phyloP scores from a whole-genome alignment of 2,888 invertebrate species.

The Mythimna pallens region DNA sequence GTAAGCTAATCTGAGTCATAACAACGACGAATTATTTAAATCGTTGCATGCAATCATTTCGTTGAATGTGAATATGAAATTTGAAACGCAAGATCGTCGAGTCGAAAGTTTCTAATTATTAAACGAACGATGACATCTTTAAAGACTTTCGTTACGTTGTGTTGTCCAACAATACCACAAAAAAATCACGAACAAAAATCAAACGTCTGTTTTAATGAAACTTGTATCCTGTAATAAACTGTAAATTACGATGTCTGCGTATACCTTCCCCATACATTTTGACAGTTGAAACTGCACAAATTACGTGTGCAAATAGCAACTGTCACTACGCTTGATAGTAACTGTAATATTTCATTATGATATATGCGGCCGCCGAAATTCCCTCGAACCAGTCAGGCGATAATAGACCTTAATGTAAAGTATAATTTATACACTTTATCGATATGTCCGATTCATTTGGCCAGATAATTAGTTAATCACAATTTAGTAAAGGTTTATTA shows the following conservation, averaged over 20 bases:
- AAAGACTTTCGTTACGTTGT: slow-evolving; percentile 15
- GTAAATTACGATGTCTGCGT: slow-evolving; percentile 30
- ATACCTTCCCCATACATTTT: slow-evolving; percentile 43
- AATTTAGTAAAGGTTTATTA: slow-evolving; percentile 47
- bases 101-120: slow-evolving; percentile 13
- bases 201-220: slow-evolving; percentile 16
- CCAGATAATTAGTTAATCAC: slow-evolving; percentile 53
- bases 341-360: slow-evolving; percentile 64
- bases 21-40: slow-evolving; percentile 35
- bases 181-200: neutral
- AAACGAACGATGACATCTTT: slow-evolving; percentile 14
- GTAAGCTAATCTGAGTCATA: slow-evolving; percentile 25
- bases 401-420: slow-evolving; percentile 54
- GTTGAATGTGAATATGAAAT: slow-evolving; percentile 26
- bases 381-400: slow-evolving; percentile 58
- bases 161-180: slow-evolving; percentile 17
- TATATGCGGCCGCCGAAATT: slow-evolving; percentile 52
- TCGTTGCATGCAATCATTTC: slow-evolving; percentile 22
- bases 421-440: slow-evolving; percentile 53
- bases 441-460: slow-evolving; percentile 48
- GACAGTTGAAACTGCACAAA: slow-evolving; percentile 45
- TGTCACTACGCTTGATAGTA: slow-evolving; percentile 66
- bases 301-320: slow-evolving; percentile 62
- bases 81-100: neutral
- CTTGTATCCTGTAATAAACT: slow-evolving; percentile 24